A percentile compares a stretch with the other conserved stretches of the same genome.
Evolutionary conservation across 1,140 invertebrate genomes (phyloP).

Genomic region (Semibalanus balanoides): DNA sequence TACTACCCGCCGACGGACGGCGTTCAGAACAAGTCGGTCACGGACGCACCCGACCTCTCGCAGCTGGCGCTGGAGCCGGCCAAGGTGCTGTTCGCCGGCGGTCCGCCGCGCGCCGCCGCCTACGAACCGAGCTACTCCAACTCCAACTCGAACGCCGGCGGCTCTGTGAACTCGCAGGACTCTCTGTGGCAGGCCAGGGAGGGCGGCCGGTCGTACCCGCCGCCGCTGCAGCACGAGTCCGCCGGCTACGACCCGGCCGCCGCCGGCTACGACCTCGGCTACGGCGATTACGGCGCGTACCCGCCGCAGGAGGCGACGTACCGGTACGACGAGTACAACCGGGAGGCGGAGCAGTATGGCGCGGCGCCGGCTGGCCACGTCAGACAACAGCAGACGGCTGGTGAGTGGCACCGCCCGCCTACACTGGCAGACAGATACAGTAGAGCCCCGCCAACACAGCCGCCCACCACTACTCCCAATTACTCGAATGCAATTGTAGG

Average conservation of each 20-base stretch:
- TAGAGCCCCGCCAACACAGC: too few species aligned
- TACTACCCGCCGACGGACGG: too few species aligned
- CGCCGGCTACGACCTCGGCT: constrained; percentile 34
- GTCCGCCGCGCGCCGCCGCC: too few species aligned
- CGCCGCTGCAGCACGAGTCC: background rate
- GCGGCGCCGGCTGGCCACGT: too few species aligned
- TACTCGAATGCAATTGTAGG: too few species aligned
- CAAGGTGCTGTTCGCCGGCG: background rate
- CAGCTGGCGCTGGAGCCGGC: background rate
- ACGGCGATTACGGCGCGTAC: constrained; percentile 72
- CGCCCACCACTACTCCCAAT: too few species aligned
- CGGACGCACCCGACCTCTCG: too few species aligned
- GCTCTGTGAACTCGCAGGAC: constrained; percentile 83
- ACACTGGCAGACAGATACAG: too few species aligned
- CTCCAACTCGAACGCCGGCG: constrained; percentile 23
- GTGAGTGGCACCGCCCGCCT: too few species aligned
- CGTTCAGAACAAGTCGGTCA: too few species aligned
- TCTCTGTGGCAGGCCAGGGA: constrained; percentile 60
- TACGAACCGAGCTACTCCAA: background rate
- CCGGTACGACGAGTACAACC: background rate
- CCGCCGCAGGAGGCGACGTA: constrained; percentile 28
- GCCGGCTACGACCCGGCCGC: constrained; percentile 40
- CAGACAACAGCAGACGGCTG: too few species aligned
- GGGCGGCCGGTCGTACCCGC: background rate
- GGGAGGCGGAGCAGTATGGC: too few species aligned